These are phyloP conservation scores for Lamprotornis superbus DNA, from an alignment of 2,113 vertebrate species.

Conservation along the genomic window DNA sequence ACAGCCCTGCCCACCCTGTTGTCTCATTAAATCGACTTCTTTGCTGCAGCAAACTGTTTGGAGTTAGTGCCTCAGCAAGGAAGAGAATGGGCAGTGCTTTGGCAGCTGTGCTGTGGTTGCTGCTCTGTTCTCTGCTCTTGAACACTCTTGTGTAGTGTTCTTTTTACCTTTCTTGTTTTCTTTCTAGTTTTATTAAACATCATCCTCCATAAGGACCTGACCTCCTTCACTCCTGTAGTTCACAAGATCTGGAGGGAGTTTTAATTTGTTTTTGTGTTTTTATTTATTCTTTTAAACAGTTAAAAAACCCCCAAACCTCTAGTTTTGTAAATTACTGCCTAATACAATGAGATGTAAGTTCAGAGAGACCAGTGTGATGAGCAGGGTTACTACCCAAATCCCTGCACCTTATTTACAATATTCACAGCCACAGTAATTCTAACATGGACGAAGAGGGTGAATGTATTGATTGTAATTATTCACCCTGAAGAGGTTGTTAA, in stretches of 20 bases:
- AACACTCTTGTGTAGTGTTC: not conserved
- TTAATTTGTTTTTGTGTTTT: not conserved
- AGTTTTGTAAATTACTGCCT: not conserved
- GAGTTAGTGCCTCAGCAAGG: not conserved
- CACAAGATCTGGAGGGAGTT: not conserved
- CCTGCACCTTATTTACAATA: not conserved
- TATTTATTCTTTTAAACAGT: not conserved
- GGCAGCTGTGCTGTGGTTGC: not conserved
- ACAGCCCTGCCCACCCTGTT: not conserved
- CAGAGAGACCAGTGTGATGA: not conserved
- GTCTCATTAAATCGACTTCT: constrained; percentile 15
- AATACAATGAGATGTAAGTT: not conserved
- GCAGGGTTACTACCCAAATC: not conserved
- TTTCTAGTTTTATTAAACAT: not conserved
- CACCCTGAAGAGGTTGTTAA: not conserved
- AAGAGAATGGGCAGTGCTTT: not conserved
- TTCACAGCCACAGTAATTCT: constrained; percentile 2
- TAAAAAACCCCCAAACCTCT: not conserved
- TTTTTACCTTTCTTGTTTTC: not conserved
- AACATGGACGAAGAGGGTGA: not conserved
- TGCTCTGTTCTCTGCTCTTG: not conserved
- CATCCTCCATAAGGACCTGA: not conserved
- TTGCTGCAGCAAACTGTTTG: constrained; percentile 18
- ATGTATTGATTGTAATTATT: constrained; percentile 23
- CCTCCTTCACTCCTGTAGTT: not conserved